phyloP scores from a whole-genome alignment of 2,113 vertebrate species.

The Meles meles region DNA sequence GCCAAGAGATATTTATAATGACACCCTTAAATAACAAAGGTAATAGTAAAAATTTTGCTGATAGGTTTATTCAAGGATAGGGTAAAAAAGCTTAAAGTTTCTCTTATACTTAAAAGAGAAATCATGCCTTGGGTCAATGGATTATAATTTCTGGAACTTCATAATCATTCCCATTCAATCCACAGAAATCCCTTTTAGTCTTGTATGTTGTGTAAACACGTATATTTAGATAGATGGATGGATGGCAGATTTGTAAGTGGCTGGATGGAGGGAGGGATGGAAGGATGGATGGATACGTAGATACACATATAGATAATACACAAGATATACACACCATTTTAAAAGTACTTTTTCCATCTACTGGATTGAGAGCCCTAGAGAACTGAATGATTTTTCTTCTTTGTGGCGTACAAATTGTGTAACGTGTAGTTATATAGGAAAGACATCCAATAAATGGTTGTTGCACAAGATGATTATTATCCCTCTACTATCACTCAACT shows the following conservation, averaged over 20 bases:
- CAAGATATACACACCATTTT: not conserved
- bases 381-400: not conserved
- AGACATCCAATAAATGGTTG: not conserved
- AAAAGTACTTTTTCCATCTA: not conserved
- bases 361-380: not conserved
- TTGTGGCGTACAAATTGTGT: constrained; percentile 11
- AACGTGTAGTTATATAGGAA: not conserved
- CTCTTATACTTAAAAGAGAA: not conserved
- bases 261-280: not conserved
- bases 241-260: not conserved
- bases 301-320: not conserved
- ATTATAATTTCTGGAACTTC: not conserved
- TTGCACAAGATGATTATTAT: not conserved
- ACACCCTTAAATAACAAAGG: not conserved
- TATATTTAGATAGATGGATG: not conserved
- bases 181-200: not conserved
- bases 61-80: not conserved
- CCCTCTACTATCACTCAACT: not conserved
- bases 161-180: not conserved
- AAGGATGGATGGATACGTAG: not conserved
- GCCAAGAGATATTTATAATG: not conserved
- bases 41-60: not conserved
- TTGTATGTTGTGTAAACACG: not conserved
- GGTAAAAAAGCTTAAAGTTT: constrained; percentile 13
- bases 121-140: not conserved